A percentile compares a stretch with the other conserved stretches of the same genome.
Evolutionary conservation across 2,797 vertebrate species (phyloP).

Genomic region (Rhadinocentrus ornatus): DNA sequence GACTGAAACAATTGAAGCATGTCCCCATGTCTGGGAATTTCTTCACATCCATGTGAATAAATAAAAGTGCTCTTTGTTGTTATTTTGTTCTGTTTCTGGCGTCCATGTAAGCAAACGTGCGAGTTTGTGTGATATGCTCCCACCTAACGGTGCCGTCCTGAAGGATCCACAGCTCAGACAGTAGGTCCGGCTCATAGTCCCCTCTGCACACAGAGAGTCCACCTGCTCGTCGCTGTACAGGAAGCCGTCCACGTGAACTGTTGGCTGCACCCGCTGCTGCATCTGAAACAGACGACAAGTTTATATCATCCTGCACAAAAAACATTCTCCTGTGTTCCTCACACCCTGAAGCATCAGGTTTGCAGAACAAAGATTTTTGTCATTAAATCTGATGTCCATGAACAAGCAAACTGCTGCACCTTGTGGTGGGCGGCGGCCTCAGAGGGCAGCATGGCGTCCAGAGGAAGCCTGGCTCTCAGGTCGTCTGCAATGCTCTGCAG

Average conservation of each 20-base stretch:
- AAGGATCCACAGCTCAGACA: constrained; percentile 89
- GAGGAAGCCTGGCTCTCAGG: constrained; percentile 83
- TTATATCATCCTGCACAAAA: neutral
- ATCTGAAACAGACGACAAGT: constrained; percentile 74
- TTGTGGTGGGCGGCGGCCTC: constrained; percentile 84
- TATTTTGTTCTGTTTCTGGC: too few relatives aligned
- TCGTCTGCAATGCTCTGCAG: constrained; percentile 88
- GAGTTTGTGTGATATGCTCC: constrained; percentile 22
- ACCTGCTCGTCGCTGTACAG: constrained; percentile 91
- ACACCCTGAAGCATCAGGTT: neutral
- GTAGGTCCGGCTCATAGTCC: constrained; percentile 90
- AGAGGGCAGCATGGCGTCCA: constrained; percentile 84
- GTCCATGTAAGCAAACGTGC: too few relatives aligned
- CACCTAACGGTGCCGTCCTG: constrained; percentile 88
- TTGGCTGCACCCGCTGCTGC: constrained; percentile 80
- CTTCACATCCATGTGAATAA: too few relatives aligned
- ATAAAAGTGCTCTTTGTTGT: too few relatives aligned
- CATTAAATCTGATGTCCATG: too few relatives aligned
- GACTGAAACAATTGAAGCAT: too few relatives aligned
- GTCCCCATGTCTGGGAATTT: too few relatives aligned
- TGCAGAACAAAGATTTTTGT: too few relatives aligned
- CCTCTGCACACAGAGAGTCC: constrained; percentile 89
- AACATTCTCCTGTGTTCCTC: too few relatives aligned
- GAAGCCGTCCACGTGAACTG: constrained; percentile 91
- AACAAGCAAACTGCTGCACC: constrained; percentile 61